Evolutionary conservation across 2,797 vertebrate genomes (phyloP).

Genomic region (Oceanodroma leucorhoa): DNA sequence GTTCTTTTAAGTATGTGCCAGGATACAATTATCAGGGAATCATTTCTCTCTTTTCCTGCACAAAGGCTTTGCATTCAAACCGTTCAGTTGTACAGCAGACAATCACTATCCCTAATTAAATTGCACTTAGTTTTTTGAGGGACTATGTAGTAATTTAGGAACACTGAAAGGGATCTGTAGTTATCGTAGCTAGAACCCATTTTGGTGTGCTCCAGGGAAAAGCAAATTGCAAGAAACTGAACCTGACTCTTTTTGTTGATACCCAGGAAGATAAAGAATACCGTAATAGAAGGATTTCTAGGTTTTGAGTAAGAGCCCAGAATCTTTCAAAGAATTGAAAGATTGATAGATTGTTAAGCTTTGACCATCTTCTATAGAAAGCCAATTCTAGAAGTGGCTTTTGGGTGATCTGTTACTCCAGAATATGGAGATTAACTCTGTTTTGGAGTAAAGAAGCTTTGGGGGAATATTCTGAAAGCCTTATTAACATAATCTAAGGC

Average conservation of each 20-base stretch:
- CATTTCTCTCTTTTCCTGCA: background rate
- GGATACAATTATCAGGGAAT: background rate
- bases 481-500: background rate
- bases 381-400: background rate
- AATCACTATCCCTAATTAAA: background rate
- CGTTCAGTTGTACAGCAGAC: background rate
- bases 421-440: background rate
- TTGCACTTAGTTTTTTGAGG: background rate
- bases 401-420: background rate
- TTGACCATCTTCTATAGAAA: background rate
- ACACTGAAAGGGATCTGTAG: background rate
- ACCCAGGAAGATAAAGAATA: background rate
- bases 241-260: background rate
- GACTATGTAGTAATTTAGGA: background rate
- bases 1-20: background rate
- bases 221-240: background rate
- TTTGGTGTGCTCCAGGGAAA: background rate
- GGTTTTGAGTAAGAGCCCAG: background rate
- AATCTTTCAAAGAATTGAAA: background rate
- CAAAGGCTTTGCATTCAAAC: background rate
- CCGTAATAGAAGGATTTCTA: background rate
- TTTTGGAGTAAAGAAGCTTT: background rate
- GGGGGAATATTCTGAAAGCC: background rate
- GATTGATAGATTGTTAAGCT: background rate
- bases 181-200: accelerated